Evolutionary conservation across 2,113 vertebrate genomes (phyloP), one percentile per base, ranked within the genome.

Genomic region (Scomber colias): DNA sequence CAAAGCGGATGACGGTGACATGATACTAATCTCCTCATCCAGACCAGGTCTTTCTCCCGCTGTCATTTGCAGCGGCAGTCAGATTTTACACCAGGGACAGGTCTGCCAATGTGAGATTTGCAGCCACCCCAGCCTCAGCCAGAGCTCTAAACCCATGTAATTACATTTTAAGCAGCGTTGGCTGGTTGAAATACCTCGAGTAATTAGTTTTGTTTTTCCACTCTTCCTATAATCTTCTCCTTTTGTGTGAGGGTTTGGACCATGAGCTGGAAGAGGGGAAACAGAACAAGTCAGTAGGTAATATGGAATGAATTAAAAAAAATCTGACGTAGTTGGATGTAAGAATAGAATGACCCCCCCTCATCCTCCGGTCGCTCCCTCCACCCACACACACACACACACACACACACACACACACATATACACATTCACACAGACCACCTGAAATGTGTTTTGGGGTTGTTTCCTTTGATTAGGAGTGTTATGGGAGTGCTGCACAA

Each of bases 191-290:
- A 94, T 94, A 90, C 90, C 90, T 88, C n/a, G 4, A 90, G 81
- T 92, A 92, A 92, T 94, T 91, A 90, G 89, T 90, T 93, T 89
- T 84, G 79, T 90, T 92, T 94, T 92, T 91, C 90, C 90, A 91
- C 90, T 90, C 87, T 90, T 93, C 84, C 72, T 88, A 86, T 90
- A 88, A 91, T 93, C 90, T 91, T 89, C 80, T 88, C 48, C 78
- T 86, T 85, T 92, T 89, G 89, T 90, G 88, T 64, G 69, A 71
- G 77, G 65, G 87, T 80, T 90, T 91, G 88, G 84, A 64, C 78
- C 82, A 51, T 31, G 75, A 64, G 71, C 71, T 81, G 66, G 60
- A 64, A 27, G 70, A 70, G 71, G 16, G 55, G 70, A 81, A 87
- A 74, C 56, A 74, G 62, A 83, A 83, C 65, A 64, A 83, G 85